These are phyloP conservation scores for Chrysogorgia sp. DNA, from an alignment of 92 coral and sea anemone species.

Conservation along the genomic window DNA sequence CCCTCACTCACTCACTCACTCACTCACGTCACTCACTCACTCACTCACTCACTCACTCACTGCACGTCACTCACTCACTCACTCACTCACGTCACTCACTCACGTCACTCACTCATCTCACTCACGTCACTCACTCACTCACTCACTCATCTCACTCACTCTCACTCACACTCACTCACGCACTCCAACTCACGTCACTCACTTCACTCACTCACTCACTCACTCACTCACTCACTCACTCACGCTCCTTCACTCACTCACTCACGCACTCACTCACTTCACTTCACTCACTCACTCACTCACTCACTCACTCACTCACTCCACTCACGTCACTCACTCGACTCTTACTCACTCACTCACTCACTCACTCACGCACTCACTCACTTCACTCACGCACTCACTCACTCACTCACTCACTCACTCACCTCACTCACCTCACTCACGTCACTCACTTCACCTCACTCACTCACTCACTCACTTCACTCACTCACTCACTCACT, in stretches of 20 bases:
- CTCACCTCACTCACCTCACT: too few species aligned
- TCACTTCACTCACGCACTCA: background rate
- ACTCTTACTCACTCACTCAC: conserved; percentile 14
- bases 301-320: conserved; percentile 23
- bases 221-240: too few species aligned
- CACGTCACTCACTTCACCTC: too few species aligned
- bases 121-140: conserved; percentile 26
- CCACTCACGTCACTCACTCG: conserved; percentile 21
- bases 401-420: conserved; percentile 19
- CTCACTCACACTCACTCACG: too few species aligned
- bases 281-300: conserved; percentile 25
- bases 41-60: conserved; percentile 23
- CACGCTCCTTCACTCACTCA: too few species aligned
- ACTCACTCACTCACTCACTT: too few species aligned
- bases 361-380: conserved; percentile 23
- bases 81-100: conserved; percentile 2
- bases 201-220: too few species aligned
- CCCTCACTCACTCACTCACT: conserved; percentile 19
- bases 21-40: conserved; percentile 21
- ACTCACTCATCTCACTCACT: conserved; percentile 21
- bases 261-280: background rate
- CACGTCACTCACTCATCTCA: conserved; percentile 4
- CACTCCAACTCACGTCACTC: too few species aligned
- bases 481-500: too few species aligned
- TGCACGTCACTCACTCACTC: too few species aligned